phyloP scores from a whole-genome alignment of 2,797 vertebrate genomes.

The Enteromius fasciolatus region DNA sequence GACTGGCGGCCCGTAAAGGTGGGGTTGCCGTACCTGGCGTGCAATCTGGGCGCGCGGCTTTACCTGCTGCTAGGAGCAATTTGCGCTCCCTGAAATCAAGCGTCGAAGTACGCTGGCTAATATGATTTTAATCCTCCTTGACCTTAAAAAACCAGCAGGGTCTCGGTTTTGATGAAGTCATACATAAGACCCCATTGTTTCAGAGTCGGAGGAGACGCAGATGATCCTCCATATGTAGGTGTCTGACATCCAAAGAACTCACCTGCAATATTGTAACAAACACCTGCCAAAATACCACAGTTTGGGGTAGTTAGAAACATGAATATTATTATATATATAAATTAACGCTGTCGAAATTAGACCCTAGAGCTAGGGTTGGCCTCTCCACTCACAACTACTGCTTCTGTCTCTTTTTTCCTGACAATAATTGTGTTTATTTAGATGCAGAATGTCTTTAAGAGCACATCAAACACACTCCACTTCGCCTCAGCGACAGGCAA shows the following conservation, averaged over 20 bases:
- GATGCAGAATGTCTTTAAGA: too few relatives aligned
- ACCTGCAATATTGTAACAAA: neutral
- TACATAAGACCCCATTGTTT: constrained; percentile 27
- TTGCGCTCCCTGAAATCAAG: constrained; percentile 43
- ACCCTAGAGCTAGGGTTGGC: too few relatives aligned
- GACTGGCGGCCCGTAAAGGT: constrained; percentile 29
- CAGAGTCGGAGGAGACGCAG: constrained; percentile 26
- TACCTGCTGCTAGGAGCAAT: constrained; percentile 53
- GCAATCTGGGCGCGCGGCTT: constrained; percentile 51
- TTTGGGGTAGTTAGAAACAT: neutral
- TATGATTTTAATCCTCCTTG: constrained; percentile 53
- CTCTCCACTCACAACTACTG: too few relatives aligned
- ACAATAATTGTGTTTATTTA: too few relatives aligned
- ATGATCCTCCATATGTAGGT: constrained; percentile 26
- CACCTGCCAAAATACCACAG: neutral
- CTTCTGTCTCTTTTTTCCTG: too few relatives aligned
- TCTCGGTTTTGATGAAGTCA: constrained; percentile 27
- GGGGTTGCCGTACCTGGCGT: constrained; percentile 34
- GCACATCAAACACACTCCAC: too few relatives aligned
- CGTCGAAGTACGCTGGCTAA: constrained; percentile 31
- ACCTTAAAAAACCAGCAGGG: constrained; percentile 40
- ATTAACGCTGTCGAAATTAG: too few relatives aligned
- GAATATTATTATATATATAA: neutral
- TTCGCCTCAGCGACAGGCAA: too few relatives aligned
- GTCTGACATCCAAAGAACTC: neutral